Evolutionary conservation across 1,140 invertebrate genomes (phyloP), one percentile per base, ranked within the genome.

Genomic region (Caenorhabditis brenneri): DNA sequence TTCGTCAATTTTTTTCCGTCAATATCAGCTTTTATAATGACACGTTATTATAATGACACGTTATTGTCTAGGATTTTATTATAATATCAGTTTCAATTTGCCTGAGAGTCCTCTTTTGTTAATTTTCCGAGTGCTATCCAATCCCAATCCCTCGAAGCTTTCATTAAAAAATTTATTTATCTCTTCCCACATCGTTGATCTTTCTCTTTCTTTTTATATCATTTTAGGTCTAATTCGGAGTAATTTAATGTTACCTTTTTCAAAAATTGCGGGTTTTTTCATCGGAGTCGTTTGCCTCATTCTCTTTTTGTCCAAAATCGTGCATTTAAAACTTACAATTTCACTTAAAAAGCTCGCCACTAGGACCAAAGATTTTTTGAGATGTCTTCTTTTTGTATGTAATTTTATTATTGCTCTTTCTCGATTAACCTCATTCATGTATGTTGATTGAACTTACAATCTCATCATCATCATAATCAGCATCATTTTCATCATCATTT

Each of bases 181-280:
- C 78, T 79, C 42, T 46, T 51, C 36, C 31, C 48, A 36, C 27
- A 49, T 9, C 46, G 22, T 36, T 80, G 51, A 58, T 55, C 51
- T 80, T 80, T 48, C 4, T 53, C 48, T 69, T 29, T n/a, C n/a
- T 29, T 7, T 69, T 5, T 78, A 19, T 80, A 53, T 80, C 51
- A 80, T 80, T 80, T 55, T 80, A 80, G 79, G 65, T 36, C 19
- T 74, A 22, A 74, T 74, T 74, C 42, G 27, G 65, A 42, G 22
- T 74, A 42, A 42, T 39, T 42, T 42, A 74, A 74, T 42, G 15
- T 74, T 42, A 46, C 10, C 33, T 22, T 42, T 24, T 74, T 74
- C 36, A 46, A 74, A 74, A n/a, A 24, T 39, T n/a, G 36, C 65
- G 65, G 65, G 65, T 65, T 65, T n/a, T n/a, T 22, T 65, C 10